Percentiles rank a stretch among this genome's conserved stretches.
Conservation (phyloP, 2,113 vertebrate species). For the Alectura lathami region DNA sequence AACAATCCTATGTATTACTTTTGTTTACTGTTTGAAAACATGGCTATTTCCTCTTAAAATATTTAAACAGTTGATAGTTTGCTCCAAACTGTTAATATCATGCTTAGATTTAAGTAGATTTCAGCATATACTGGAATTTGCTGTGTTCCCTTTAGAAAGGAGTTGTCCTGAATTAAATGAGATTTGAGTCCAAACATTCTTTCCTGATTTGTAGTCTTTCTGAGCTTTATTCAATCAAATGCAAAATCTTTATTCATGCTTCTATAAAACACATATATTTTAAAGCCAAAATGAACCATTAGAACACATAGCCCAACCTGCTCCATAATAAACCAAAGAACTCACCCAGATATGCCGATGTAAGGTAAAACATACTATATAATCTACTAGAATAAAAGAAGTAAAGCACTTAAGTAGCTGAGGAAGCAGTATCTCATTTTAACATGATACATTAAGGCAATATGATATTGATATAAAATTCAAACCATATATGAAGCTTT, state of each 20-base stretch:
- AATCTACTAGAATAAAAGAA: conserved; percentile 48
- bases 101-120: background rate
- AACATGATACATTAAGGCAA: conserved; percentile 44
- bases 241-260: background rate
- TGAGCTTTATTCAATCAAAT: background rate
- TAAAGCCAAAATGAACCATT: background rate
- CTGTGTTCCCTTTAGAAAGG: background rate
- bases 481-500: conserved; percentile 14
- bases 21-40: background rate
- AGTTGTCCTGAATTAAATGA: background rate
- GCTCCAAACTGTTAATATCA: background rate
- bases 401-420: conserved; percentile 41
- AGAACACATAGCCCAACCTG: background rate
- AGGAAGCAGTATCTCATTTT: conserved; percentile 49
- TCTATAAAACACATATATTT: background rate
- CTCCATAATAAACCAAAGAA: background rate
- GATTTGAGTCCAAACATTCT: background rate
- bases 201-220: background rate
- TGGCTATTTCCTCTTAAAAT: background rate
- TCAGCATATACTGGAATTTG: background rate
- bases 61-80: rapidly evolving
- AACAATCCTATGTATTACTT: background rate
- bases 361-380: conserved; percentile 21
- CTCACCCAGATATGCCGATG: background rate
- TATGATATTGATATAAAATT: conserved; percentile 51